Conservation (phyloP, 2,113 vertebrate species). For the Daubentonia madagascariensis region DNA sequence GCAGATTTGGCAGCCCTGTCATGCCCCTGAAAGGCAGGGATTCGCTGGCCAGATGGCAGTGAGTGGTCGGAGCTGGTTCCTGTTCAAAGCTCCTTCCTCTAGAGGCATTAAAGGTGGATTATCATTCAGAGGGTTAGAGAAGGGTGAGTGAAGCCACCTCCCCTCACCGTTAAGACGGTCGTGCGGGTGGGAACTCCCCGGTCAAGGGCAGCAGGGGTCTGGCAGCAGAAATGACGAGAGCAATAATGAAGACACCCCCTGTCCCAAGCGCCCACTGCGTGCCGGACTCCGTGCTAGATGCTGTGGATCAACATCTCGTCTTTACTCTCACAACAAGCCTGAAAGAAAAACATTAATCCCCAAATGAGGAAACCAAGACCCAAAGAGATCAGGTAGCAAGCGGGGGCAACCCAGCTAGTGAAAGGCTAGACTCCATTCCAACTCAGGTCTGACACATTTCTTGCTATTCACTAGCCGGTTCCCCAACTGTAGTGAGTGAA, state of each 20-base stretch:
- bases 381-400: background rate
- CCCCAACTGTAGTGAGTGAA: no score
- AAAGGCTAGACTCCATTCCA: background rate
- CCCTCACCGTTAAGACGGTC: slow-evolving; percentile 68
- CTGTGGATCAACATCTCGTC: fast-evolving
- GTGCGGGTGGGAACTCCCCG: slow-evolving; percentile 46
- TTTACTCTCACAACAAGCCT: background rate
- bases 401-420: background rate
- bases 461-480: background rate
- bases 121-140: slow-evolving; percentile 77
- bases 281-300: background rate
- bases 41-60: slow-evolving; percentile 67
- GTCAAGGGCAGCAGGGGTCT: background rate
- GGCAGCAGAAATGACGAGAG: slow-evolving; percentile 42
- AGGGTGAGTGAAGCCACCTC: slow-evolving; percentile 69
- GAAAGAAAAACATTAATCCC: background rate
- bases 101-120: slow-evolving; percentile 78
- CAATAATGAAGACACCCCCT: background rate
- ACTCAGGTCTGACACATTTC: fast-evolving
- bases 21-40: slow-evolving; percentile 67
- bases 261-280: fast-evolving
- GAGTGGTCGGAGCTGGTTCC: slow-evolving; percentile 69
- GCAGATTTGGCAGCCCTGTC: slow-evolving; percentile 76
- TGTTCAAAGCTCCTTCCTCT: slow-evolving; percentile 76
- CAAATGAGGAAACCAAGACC: background rate